Conservation (phyloP, 2,113 vertebrate species). For the Sturnira hondurensis region DNA sequence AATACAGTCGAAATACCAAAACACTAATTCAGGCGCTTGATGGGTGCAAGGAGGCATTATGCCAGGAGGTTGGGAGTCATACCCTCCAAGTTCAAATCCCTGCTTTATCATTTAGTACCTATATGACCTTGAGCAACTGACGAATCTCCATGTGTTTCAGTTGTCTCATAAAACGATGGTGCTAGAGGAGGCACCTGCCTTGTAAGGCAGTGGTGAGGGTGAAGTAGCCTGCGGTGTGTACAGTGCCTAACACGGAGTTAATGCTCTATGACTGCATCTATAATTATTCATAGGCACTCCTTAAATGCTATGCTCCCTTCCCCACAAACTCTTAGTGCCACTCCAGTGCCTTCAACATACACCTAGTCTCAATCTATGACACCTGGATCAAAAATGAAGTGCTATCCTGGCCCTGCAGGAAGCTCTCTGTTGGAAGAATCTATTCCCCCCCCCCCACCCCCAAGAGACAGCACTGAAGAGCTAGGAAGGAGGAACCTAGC, state of each 20-base stretch:
- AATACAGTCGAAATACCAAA: not conserved
- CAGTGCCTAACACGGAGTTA: not conserved
- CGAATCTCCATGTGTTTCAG: not conserved
- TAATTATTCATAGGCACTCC: not conserved
- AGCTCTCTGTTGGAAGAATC: not conserved
- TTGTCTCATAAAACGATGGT: not conserved
- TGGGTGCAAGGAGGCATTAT: not conserved
- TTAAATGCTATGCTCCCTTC: not conserved
- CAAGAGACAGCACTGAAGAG: not conserved
- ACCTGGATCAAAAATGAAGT: not conserved
- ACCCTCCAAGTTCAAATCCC: not conserved
- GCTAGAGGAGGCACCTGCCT: not conserved
- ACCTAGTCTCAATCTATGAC: not conserved
- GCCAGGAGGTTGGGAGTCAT: not conserved
- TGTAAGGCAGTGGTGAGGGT: not conserved
- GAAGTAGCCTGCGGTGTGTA: not conserved
- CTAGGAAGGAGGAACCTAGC: not conserved
- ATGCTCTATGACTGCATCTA: not conserved
- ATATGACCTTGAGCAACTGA: not conserved
- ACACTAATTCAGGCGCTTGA: not conserved
- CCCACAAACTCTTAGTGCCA: not conserved
- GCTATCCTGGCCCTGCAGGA: not conserved
- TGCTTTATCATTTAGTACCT: not conserved
- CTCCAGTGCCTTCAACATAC: not conserved
- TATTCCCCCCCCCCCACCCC: not conserved